Base-by-base conservation (phyloP, 2,888 invertebrate genomes). In the Caenorhabditis angaria region DNA sequence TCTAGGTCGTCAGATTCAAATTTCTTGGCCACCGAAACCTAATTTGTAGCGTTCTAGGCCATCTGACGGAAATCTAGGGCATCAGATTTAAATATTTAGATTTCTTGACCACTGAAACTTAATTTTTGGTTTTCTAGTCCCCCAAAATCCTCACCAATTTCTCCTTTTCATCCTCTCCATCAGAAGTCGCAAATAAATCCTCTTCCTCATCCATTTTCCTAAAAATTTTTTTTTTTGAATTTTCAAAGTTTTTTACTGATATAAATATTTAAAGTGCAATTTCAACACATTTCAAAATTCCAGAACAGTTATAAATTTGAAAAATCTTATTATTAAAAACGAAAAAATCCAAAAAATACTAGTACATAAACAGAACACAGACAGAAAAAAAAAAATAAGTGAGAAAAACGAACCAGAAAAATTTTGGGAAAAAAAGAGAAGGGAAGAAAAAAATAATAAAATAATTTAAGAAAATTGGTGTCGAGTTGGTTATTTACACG, bases 191-290 rank as follows among this genome's bases (percentile, higher is more conserved):
- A 64, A 82, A 79, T 27, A 82, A 53, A 73, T 80, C 80, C 24
- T 82, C 82, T 27, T 77, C 80, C 27, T 82, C 82, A 28, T 78
- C 79, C 78, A 80, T 77, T 69, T 35, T 71, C 48, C 51, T 18
- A 51, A n/a, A 22, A 64, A 65, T 20, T 59, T 29, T 35, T 18
- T 32, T 5, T 32, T 32, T 32, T 32, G 6, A 62, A 48, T 27
- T 29, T 48, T 8, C 5, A 53, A 35, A 50, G 10, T n/a, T 27
- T n/a, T n/a, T n/a, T n/a, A n/a, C n/a, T n/a, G n/a, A n/a, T 50
- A 58, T 14, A 47, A 29, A 58, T 58, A 59, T 50, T n/a, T 29
- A 48, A 28, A 50, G 22, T 51, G n/a, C 1, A 25, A 25, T 2
- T 48, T 50, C 50, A 53, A 54, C 59, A 28, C 6, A 20, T 48